Evolutionary conservation across 1,140 invertebrate species (phyloP), one percentile per base, ranked within the genome.

Genomic region (Gryllus bimaculatus): DNA sequence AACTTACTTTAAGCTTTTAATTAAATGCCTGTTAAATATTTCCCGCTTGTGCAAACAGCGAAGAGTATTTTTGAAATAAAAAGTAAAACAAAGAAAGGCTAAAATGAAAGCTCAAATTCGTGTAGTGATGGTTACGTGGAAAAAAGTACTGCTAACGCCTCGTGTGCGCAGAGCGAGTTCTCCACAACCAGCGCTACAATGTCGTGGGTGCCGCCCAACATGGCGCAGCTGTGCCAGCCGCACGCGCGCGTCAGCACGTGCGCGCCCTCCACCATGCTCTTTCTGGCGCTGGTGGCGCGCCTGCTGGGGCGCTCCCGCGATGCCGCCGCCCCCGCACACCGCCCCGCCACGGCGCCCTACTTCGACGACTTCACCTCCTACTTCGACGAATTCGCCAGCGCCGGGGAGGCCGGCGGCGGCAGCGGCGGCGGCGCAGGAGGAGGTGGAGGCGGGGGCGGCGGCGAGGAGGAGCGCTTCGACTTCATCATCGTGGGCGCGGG

Each of bases 401-500:
- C 10, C 21, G 13, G 75, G 2, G 75, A 13, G 75, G 10, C n/a
- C n/a, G 75, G 21, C n/a, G 75, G 75, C 21, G 75, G 75, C 1
- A 6, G n/a, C 10, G 10, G n/a, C 2, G n/a, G n/a, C 13, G n/a
- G 10, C 75, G 10, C 3, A 1, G 47, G 2, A 39, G 75, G 75
- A 39, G 75, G 75, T 2, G 21, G n/a, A 3, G 81, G 78, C 18
- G 79, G 66, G 0, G 10, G 78, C 8, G 18, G 21, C 54, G 47
- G n/a, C 66, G 7, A 10, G 0, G 15, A 4, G 8, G 76, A 87
- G 54, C 82, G 85, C 48, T 89, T 85, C 80, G 88, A 89, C 82
- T 89, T 89, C 81, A 87, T 89, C 78, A 83, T 89, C 6, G 87
- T 92, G 76, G 91, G 91, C 13, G 91, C 89, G 21, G 91, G 92